Evolutionary conservation across 2,113 vertebrate species (phyloP).

Genomic region (Sitta europaea): DNA sequence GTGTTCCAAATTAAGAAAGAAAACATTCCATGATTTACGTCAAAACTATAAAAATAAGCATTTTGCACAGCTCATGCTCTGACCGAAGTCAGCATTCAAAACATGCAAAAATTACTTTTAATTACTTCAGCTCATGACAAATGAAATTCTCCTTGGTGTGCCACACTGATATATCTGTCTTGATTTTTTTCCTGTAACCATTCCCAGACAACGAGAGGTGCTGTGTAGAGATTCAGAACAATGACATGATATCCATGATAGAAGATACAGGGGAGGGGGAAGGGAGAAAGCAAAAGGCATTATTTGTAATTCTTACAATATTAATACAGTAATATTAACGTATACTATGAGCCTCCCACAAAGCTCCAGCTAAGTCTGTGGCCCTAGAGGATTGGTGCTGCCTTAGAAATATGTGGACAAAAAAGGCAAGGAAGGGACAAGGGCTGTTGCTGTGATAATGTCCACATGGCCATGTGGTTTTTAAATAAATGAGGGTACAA

Average conservation of each 20-base stretch:
- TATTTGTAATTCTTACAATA: background rate
- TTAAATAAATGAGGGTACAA: background rate
- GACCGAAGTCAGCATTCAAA: constrained; percentile 50
- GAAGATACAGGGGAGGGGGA: background rate
- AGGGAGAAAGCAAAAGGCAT: background rate
- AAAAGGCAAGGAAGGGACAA: background rate
- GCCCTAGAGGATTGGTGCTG: background rate
- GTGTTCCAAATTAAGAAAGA: constrained; percentile 72
- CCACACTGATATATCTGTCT: background rate
- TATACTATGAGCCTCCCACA: background rate
- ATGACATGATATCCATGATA: background rate
- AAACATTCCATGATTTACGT: constrained; percentile 70
- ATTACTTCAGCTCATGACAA: constrained; percentile 21
- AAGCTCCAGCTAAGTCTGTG: background rate
- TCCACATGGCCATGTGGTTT: rapidly evolving
- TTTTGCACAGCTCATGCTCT: constrained; percentile 57
- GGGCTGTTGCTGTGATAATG: background rate
- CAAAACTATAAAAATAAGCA: constrained; percentile 76
- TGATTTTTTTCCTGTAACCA: background rate
- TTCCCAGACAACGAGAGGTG: background rate
- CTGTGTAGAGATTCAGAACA: background rate
- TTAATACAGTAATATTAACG: background rate
- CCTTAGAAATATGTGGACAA: background rate
- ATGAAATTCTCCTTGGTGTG: background rate
- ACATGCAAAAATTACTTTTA: constrained; percentile 30